Conservation (phyloP, 2,888 invertebrate species). For the Lagria hirta region DNA sequence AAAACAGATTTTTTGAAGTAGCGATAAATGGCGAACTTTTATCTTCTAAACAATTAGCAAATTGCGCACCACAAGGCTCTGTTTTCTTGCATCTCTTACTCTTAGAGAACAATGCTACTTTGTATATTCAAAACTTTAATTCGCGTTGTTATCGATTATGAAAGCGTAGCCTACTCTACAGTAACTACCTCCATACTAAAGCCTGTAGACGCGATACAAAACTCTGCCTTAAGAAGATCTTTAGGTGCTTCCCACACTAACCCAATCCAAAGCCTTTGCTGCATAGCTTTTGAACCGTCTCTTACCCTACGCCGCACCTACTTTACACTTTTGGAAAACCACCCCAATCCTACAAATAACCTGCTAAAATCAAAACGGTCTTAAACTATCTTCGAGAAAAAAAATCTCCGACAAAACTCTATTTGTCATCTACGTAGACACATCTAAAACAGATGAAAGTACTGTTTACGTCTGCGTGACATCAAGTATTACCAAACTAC, state of each 20-base stretch:
- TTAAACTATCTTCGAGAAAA: constrained; percentile 1
- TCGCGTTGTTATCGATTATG: constrained; percentile 5
- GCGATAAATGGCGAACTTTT: constrained; percentile 11
- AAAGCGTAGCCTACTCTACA: constrained; percentile 2
- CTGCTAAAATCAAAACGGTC: constrained; percentile 3
- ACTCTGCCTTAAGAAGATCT: constrained; percentile 8
- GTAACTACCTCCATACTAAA: constrained; percentile 4
- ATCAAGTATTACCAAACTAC: neutral
- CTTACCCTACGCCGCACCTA: constrained; percentile 2
- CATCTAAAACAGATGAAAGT: constrained; percentile 3
- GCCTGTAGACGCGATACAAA: constrained; percentile 3
- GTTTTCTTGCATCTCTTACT: too few relatives aligned
- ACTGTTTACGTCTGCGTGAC: constrained; percentile 3
- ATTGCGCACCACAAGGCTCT: constrained; percentile 25
- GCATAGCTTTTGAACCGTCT: constrained; percentile 3
- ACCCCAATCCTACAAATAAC: constrained; percentile 1
- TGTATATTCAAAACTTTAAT: constrained; percentile 7
- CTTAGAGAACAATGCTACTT: too few relatives aligned
- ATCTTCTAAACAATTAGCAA: constrained; percentile 6
- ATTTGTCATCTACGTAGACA: neutral
- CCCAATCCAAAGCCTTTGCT: constrained; percentile 7
- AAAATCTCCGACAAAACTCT: constrained; percentile 1
- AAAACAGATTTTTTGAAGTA: constrained; percentile 18
- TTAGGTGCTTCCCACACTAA: constrained; percentile 10
- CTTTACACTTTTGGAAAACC: constrained; percentile 6